Conservation (phyloP, 1,140 invertebrate species). For the Anagrus nilaparvatae region DNA sequence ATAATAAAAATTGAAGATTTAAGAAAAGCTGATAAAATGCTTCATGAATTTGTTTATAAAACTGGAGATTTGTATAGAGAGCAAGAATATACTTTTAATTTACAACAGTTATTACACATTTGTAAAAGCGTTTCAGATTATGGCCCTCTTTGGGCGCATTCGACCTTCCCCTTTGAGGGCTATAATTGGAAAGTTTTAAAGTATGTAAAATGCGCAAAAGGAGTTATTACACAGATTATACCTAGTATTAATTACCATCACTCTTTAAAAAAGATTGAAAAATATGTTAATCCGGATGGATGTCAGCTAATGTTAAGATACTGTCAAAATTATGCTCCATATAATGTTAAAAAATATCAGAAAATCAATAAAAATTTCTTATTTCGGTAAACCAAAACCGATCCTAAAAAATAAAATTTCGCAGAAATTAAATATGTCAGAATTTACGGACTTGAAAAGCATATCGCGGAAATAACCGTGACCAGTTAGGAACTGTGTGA, state of each 20-base stretch:
- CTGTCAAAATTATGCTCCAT: not conserved
- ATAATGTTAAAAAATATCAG: not conserved
- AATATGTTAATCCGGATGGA: not conserved
- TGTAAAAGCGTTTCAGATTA: slow-evolving; percentile 3
- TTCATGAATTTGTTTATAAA: slow-evolving; percentile 1
- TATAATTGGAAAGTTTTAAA: slow-evolving; percentile 3
- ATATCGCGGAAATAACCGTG: slow-evolving; percentile 8
- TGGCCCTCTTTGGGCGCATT: slow-evolving; percentile 5
- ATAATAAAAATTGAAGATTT: slow-evolving; percentile 2
- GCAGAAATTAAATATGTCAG: not conserved
- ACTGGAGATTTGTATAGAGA: not conserved
- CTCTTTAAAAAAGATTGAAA: not conserved
- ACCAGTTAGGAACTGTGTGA: slow-evolving; percentile 57
- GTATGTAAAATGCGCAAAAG: slow-evolving; percentile 6
- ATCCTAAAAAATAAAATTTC: not conserved
- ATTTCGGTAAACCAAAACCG: not conserved
- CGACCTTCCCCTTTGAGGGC: not conserved
- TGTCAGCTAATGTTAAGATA: not conserved
- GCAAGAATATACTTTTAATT: not conserved
- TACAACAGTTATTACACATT: slow-evolving; percentile 6
- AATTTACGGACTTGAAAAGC: not conserved
- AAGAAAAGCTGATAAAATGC: not conserved
- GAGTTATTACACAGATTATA: slow-evolving; percentile 4
- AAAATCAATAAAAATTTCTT: not conserved
- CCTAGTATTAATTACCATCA: slow-evolving; percentile 1